Evolutionary conservation across 92 coral and sea anemone genomes (phyloP).

Genomic region (Plumapathes pennacea): DNA sequence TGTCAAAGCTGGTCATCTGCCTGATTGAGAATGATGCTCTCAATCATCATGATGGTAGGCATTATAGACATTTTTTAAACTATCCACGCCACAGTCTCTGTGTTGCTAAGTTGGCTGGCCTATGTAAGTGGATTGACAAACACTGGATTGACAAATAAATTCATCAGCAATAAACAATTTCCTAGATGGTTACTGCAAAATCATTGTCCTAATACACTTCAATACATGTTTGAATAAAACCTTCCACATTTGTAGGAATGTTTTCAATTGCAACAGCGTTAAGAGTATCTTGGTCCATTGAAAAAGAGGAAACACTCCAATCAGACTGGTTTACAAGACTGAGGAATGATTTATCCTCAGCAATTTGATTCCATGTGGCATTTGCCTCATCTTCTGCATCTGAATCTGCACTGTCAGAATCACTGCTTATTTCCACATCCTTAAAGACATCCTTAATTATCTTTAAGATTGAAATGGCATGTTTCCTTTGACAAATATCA

Average conservation of each 20-base stretch:
- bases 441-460: slow-evolving; percentile 18
- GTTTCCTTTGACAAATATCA: slow-evolving; percentile 44
- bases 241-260: too few relatives aligned
- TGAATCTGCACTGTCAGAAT: too few relatives aligned
- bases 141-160: too few relatives aligned
- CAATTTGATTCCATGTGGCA: slow-evolving; percentile 21
- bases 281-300: background rate
- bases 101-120: slow-evolving; percentile 9
- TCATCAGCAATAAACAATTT: too few relatives aligned
- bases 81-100: slow-evolving; percentile 8
- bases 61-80: slow-evolving; percentile 16
- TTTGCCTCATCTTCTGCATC: slow-evolving; percentile 25
- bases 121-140: slow-evolving; percentile 45
- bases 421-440: slow-evolving; percentile 19
- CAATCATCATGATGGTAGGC: slow-evolving; percentile 19
- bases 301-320: slow-evolving; percentile 16
- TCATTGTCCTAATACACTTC: too few relatives aligned
- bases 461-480: slow-evolving; percentile 30
- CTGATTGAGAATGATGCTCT: slow-evolving; percentile 27
- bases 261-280: too few relatives aligned
- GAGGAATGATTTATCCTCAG: slow-evolving; percentile 27
- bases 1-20: slow-evolving; percentile 16
- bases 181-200: too few relatives aligned
- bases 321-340: slow-evolving; percentile 20
- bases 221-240: too few relatives aligned